phyloP scores from a whole-genome alignment of 1,140 invertebrate genomes.

The Conus ventricosus region DNA sequence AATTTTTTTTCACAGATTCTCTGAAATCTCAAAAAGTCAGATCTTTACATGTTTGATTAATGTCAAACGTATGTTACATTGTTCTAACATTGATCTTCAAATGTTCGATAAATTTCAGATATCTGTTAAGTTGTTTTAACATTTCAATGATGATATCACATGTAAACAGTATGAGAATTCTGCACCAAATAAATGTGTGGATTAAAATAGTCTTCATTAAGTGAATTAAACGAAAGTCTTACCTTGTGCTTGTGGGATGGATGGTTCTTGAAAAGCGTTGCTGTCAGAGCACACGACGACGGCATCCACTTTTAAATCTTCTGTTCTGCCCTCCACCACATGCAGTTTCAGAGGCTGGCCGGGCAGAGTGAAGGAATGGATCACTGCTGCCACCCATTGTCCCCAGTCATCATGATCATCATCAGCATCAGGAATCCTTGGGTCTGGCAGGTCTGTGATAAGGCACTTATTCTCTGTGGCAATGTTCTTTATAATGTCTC shows the following conservation, averaged over 20 bases:
- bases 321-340: background rate
- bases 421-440: background rate
- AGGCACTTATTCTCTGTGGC: background rate
- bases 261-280: background rate
- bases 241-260: background rate
- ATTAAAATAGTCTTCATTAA: too few species aligned
- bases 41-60: too few species aligned
- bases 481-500: background rate
- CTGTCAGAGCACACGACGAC: background rate
- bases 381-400: background rate
- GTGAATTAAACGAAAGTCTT: background rate
- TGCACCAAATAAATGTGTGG: too few species aligned
- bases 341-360: background rate
- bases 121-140: too few species aligned
- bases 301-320: constrained; percentile 7
- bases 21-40: too few species aligned
- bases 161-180: too few species aligned
- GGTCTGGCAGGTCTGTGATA: constrained; percentile 19
- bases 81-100: too few species aligned
- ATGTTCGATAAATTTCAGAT: too few species aligned
- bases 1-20: too few species aligned
- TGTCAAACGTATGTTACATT: too few species aligned
- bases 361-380: background rate
- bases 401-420: constrained; percentile 2
- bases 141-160: too few species aligned